phyloP scores from a whole-genome alignment of 2,888 invertebrate genomes.

The Synanthedon formicaeformis region DNA sequence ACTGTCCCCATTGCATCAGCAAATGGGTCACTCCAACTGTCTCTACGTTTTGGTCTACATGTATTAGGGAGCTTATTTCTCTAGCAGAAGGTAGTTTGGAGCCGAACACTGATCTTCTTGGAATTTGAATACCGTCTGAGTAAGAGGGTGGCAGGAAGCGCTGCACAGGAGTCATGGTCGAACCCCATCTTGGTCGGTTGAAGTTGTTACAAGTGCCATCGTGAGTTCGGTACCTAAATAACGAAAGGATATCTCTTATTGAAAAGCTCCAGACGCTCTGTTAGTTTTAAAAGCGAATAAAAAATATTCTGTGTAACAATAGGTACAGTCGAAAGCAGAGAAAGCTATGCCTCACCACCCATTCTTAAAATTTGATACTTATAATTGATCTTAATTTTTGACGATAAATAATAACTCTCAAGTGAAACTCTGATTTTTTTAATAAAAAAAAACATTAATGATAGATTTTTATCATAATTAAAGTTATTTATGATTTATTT shows the following conservation, averaged over 20 bases:
- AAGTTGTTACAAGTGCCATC: constrained; percentile 93
- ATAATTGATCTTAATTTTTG: no score
- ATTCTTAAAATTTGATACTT: no score
- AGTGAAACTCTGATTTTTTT: no score
- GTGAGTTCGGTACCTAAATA: constrained; percentile 78
- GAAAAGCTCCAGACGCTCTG: no score
- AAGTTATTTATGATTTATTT: no score
- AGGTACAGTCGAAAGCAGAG: no score
- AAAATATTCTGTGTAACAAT: no score
- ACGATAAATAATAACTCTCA: no score
- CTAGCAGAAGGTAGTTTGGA: constrained; percentile 80
- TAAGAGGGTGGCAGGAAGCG: constrained; percentile 85
- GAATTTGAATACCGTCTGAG: constrained; percentile 77
- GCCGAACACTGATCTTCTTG: constrained; percentile 71
- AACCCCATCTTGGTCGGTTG: constrained; percentile 81
- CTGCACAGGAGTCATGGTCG: constrained; percentile 84
- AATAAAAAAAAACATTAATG: no score
- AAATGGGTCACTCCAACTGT: constrained; percentile 78
- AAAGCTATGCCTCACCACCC: no score
- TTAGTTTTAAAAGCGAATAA: no score
- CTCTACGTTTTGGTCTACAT: constrained; percentile 73
- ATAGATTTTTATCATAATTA: no score
- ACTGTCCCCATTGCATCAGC: constrained; percentile 93
- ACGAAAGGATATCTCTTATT: not conserved
- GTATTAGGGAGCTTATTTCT: constrained; percentile 76